A percentile compares a stretch with the other conserved stretches of the same genome.
These are phyloP conservation scores for Rotaria magnacalcarata DNA, from an alignment of 2,888 invertebrate species.

Conservation along the genomic window DNA sequence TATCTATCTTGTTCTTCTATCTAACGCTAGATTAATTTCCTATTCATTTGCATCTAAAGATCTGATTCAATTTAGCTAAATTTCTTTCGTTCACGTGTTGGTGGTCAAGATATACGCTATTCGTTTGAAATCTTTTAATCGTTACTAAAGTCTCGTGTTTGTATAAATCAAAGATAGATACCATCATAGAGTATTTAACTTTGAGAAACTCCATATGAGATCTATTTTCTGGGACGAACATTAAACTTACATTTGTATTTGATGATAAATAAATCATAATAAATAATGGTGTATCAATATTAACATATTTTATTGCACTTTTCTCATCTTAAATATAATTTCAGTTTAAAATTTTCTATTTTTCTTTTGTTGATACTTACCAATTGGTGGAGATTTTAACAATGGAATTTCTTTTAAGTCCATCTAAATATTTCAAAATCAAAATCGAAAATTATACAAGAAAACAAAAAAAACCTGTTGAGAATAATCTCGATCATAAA, in stretches of 20 bases:
- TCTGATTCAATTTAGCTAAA: too few relatives aligned
- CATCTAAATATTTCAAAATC: neutral
- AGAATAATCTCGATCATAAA: constrained; percentile 14
- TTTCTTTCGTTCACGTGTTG: too few relatives aligned
- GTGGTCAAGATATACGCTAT: too few relatives aligned
- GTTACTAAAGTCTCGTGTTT: too few relatives aligned
- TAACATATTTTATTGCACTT: neutral
- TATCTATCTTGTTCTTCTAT: too few relatives aligned
- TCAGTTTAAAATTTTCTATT: neutral
- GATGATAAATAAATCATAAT: neutral
- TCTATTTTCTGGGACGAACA: too few relatives aligned
- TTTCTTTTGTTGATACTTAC: neutral
- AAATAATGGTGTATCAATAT: neutral
- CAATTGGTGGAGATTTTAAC: neutral
- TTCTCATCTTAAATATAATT: neutral
- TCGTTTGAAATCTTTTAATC: too few relatives aligned
- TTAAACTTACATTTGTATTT: neutral
- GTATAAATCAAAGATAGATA: too few relatives aligned
- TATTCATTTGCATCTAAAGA: too few relatives aligned
- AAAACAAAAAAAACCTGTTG: neutral
- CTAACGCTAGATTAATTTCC: too few relatives aligned
- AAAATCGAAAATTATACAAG: neutral
- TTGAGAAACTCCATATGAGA: too few relatives aligned
- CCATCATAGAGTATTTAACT: too few relatives aligned
- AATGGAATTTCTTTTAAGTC: neutral